Base-by-base conservation (phyloP, 2,797 vertebrate genomes). In the Molossus alvarezi region DNA sequence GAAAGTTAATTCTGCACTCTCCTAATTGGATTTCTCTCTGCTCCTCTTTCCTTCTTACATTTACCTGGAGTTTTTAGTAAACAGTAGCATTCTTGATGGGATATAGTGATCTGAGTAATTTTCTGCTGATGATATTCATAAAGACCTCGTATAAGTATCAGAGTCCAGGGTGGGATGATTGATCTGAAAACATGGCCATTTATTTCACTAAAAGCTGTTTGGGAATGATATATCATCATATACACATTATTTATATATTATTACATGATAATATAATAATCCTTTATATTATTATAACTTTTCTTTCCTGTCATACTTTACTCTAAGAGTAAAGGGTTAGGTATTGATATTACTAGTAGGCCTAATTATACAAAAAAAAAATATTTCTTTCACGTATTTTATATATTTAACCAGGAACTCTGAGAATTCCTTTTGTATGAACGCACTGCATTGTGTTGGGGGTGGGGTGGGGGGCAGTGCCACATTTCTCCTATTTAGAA, bases 31-130 rank as follows among this genome's bases (percentile, higher is more conserved):
- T 15, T 82, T 72, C 57, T 93, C 88, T 94, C 73, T 1, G 21
- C 95, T 94, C 69, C 2, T 27, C 14, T 94, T 79, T 96, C 95
- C 41, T 95, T 14, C 72, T 97, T 94, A 94, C 72, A 86, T 97
- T 96, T 97, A 75, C 88, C n/a, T 97, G 87, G 65, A 94, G 4
- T 12, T 58, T 97, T 15, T 13, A 96, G 65, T 87, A 98, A 95
- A 85, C 45, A 5, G 92, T 27, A 96, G n/a, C 3, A 75, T 7
- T 55, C 79, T 41, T 97, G 91, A 96, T 94, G 93, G 8, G 29
- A 91, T 96, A 91, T 97, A 95, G 62, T 82, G 65, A 60, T 57
- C 57, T 92, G 3, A 95, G n/a, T 93, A 41, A 97, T 94, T 93
- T 97, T 65, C 77, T 91, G 23, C 13, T 96, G 12, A 5, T 80